A percentile compares a stretch with the other conserved stretches of the same genome.
These are phyloP conservation scores for Campoplex nolae DNA, from an alignment of 2,888 invertebrate species.

Conservation along the genomic window DNA sequence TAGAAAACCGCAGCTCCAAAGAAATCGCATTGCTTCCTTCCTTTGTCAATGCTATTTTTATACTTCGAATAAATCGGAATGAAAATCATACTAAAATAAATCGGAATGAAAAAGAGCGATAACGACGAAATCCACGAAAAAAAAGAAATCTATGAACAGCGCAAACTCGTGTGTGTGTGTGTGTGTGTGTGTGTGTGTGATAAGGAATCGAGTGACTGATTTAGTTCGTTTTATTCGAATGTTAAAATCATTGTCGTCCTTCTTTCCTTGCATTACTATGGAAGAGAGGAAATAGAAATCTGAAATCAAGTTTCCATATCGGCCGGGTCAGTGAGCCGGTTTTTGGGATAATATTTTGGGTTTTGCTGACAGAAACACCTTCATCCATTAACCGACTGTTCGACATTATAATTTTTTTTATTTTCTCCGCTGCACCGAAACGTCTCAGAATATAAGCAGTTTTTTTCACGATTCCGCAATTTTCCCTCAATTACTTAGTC, in stretches of 20 bases:
- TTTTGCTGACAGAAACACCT: background rate
- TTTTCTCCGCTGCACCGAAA: background rate
- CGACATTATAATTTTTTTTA: background rate
- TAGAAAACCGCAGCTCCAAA: too few relatives aligned
- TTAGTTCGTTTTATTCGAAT: background rate
- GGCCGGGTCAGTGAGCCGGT: background rate
- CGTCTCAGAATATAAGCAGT: background rate
- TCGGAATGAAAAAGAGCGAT: too few relatives aligned
- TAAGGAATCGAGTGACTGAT: background rate
- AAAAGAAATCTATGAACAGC: too few relatives aligned
- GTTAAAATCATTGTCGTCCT: background rate
- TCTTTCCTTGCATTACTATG: background rate
- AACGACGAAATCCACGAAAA: too few relatives aligned
- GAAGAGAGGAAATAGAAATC: background rate
- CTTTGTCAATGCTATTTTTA: too few relatives aligned
- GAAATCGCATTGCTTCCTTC: too few relatives aligned
- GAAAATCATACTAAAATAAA: too few relatives aligned
- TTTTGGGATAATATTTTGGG: background rate
- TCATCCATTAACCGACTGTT: background rate
- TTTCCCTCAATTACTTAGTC: conserved; percentile 17
- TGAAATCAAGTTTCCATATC: background rate
- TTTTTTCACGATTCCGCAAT: background rate
- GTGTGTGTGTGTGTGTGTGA: too few relatives aligned
- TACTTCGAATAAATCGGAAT: too few relatives aligned
- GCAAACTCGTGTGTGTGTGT: too few relatives aligned